phyloP scores from a whole-genome alignment of 2,113 vertebrate species.

The Camelus bactrianus region DNA sequence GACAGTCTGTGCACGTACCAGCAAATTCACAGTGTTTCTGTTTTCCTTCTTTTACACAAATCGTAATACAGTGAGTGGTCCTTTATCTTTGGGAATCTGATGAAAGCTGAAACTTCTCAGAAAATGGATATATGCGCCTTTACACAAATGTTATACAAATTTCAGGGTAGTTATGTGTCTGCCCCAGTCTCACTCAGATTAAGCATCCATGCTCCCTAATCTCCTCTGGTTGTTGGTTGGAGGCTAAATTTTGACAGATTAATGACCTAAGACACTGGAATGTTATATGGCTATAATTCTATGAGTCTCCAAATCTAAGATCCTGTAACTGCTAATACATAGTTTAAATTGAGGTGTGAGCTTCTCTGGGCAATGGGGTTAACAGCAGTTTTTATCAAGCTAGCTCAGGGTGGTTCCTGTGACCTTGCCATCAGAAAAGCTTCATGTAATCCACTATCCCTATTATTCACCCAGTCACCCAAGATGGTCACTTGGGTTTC shows the following conservation, averaged over 20 bases:
- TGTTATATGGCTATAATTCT: neutral
- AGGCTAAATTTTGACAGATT: neutral
- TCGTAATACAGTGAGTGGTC: neutral
- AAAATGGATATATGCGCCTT: neutral
- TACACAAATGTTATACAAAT: neutral
- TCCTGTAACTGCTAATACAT: neutral
- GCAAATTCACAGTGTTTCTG: neutral
- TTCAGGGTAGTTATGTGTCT: neutral
- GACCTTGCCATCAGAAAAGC: neutral
- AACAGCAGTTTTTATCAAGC: neutral
- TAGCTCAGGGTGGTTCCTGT: neutral
- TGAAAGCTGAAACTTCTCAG: neutral
- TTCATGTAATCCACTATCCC: neutral
- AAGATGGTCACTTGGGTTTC: neutral
- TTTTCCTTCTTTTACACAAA: constrained; percentile 16
- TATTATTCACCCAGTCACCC: neutral
- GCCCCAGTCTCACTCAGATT: neutral
- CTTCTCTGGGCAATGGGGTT: neutral
- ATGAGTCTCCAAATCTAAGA: neutral
- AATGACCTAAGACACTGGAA: neutral
- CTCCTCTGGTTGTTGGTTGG: neutral
- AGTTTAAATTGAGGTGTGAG: neutral
- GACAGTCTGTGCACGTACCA: neutral
- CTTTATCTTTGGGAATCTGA: neutral
- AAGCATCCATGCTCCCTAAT: neutral